Percentiles rank a stretch among this genome's conserved stretches.
These are phyloP conservation scores for Tricholaema leucomelas DNA, from an alignment of 2,113 vertebrate species.

Conservation along the genomic window DNA sequence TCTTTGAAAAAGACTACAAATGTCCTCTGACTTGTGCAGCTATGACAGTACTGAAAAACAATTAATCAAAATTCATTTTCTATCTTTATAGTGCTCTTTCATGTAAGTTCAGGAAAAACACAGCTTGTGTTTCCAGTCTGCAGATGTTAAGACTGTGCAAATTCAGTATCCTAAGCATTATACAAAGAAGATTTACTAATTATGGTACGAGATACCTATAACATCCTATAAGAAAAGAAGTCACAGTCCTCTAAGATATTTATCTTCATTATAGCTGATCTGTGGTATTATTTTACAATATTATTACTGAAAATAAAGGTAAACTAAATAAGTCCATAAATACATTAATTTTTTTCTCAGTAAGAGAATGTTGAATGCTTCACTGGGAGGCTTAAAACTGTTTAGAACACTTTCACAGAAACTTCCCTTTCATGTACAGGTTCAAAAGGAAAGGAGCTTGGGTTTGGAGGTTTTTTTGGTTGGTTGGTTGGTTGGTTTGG, in stretches of 20 bases:
- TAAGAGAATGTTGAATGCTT: not conserved
- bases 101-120: not conserved
- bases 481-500: no score
- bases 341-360: not conserved
- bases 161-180: not conserved
- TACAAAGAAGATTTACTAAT: not conserved
- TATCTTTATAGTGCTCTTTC: not conserved
- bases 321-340: not conserved
- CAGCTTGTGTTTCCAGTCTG: not conserved
- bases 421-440: not conserved
- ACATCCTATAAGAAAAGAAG: not conserved
- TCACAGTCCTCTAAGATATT: not conserved
- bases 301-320: not conserved
- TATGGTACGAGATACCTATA: not conserved
- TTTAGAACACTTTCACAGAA: not conserved
- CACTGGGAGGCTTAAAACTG: not conserved
- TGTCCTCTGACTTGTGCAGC: not conserved
- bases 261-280: not conserved
- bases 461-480: no score
- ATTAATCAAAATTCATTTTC: not conserved
- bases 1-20: not conserved
- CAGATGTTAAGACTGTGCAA: not conserved
- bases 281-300: not conserved
- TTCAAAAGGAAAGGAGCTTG: not conserved
- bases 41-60: not conserved